Conservation (phyloP, 2,888 invertebrate species). For the Dynastes hyllus region DNA sequence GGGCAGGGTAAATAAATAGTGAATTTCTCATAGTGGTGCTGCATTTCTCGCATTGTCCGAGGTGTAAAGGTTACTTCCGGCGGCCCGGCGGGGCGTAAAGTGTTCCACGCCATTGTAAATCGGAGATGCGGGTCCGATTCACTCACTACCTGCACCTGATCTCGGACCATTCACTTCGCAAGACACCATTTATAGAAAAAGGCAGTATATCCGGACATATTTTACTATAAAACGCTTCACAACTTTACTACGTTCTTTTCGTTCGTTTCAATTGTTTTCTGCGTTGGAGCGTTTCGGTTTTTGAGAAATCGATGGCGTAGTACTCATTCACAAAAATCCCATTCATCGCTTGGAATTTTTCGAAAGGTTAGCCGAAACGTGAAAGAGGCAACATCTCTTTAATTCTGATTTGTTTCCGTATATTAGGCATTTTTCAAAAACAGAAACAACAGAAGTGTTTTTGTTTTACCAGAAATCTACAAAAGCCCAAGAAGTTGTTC, state of each 20-base stretch:
- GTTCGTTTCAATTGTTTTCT: slow-evolving; percentile 37
- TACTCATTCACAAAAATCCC: slow-evolving; percentile 26
- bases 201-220: slow-evolving; percentile 39
- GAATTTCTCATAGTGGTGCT: slow-evolving; percentile 49
- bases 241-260: slow-evolving; percentile 43
- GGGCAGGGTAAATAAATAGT: slow-evolving; percentile 44
- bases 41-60: slow-evolving; percentile 52
- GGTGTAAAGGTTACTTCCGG: slow-evolving; percentile 52
- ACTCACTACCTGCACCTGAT: slow-evolving; percentile 49
- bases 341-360: background rate
- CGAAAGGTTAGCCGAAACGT: background rate
- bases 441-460: too few species aligned
- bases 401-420: background rate
- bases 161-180: slow-evolving; percentile 33
- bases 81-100: slow-evolving; percentile 40
- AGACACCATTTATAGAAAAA: slow-evolving; percentile 11
- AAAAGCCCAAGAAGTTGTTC: too few species aligned
- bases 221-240: slow-evolving; percentile 36
- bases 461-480: too few species aligned
- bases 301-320: slow-evolving; percentile 2
- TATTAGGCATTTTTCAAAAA: too few species aligned
- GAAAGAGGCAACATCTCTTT: background rate
- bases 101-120: slow-evolving; percentile 32
- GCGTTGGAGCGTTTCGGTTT: slow-evolving; percentile 14
- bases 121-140: slow-evolving; percentile 18